Evolutionary conservation across 2,888 invertebrate species (phyloP), one percentile per base, ranked within the genome.

Genomic region (Crocallis elinguaria): DNA sequence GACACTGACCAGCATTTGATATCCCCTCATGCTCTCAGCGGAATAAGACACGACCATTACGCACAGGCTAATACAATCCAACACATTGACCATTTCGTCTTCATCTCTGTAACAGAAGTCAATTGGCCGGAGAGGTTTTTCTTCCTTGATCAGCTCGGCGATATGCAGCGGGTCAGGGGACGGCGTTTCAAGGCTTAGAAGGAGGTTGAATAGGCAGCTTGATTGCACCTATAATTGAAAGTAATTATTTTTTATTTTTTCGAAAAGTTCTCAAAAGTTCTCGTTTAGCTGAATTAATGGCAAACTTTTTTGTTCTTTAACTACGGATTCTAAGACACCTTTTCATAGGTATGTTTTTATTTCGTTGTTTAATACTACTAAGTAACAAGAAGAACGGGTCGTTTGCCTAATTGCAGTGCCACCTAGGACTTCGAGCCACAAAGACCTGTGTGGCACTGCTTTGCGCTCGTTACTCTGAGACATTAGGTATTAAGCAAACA

Each of bases 51-150:
- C 98, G 0, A 99, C 99, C 94, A 99, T 99, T 0, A 99, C 98
- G 80, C 99, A 99, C 48, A 99, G 94, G n/a, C 98, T 98, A 76
- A 99, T 98, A 69, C 98, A 98, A 80, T 99, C 99, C 57, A 99
- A 89, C 5, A 99, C 97, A 7, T 97, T 97, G 44, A 99, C 98
- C 93, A 98, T 98, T 82, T 99, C 99, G 43, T 98, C 96, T 77
- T 99, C 99, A 79, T 99, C 99, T 66, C 98, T 96, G 82, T 99
- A 99, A 83, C 99, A 99, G 85, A 99, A 99, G 88, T 99, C 99
- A 44, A 99, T 96, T 0, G 99, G 98, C 79, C 97, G 97, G 11
- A 98, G 88, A 0, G 97, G 98, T 68, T 97, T 97, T 12, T 97
- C 96, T 73, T 95, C 98, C 81, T 98, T 98, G 0, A 98, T 97